A percentile compares a stretch with the other conserved stretches of the same genome.
phyloP scores from a whole-genome alignment of 1,140 invertebrate genomes.

The Latrodectus geometricus region DNA sequence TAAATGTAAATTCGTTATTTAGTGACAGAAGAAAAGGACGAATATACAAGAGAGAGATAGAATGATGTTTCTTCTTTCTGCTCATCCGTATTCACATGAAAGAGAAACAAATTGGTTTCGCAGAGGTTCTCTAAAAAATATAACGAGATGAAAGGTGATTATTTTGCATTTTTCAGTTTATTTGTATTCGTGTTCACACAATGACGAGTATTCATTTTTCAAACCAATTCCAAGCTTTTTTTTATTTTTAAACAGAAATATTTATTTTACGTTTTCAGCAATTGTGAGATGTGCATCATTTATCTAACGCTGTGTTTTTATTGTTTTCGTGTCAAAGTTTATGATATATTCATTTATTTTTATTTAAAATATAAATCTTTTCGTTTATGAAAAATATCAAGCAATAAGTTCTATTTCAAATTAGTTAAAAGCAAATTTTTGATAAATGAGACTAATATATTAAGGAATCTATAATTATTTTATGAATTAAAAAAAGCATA shows the following conservation, averaged over 20 bases:
- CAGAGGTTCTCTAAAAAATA: constrained; percentile 12
- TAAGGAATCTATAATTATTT: too few relatives aligned
- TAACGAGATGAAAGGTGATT: constrained; percentile 27
- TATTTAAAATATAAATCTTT: too few relatives aligned
- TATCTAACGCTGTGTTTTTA: too few relatives aligned
- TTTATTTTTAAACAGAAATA: neutral
- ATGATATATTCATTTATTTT: too few relatives aligned
- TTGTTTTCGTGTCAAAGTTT: too few relatives aligned
- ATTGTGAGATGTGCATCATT: too few relatives aligned
- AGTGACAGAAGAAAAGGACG: constrained; percentile 25
- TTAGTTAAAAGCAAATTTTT: too few relatives aligned
- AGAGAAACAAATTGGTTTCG: constrained; percentile 39
- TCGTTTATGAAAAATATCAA: too few relatives aligned
- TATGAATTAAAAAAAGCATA: too few relatives aligned
- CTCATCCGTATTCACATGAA: constrained; percentile 21
- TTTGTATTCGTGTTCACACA: constrained; percentile 25
- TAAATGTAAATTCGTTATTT: constrained; percentile 48
- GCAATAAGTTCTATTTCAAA: too few relatives aligned
- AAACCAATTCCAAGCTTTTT: constrained; percentile 4
- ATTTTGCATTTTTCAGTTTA: constrained; percentile 44
- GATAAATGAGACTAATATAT: too few relatives aligned
- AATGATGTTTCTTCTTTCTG: neutral
- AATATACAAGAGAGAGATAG: neutral
- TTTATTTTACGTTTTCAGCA: too few relatives aligned
- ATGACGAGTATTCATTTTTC: constrained; percentile 14